Conservation (phyloP, 1,140 invertebrate genomes). For the Lerema accius region DNA sequence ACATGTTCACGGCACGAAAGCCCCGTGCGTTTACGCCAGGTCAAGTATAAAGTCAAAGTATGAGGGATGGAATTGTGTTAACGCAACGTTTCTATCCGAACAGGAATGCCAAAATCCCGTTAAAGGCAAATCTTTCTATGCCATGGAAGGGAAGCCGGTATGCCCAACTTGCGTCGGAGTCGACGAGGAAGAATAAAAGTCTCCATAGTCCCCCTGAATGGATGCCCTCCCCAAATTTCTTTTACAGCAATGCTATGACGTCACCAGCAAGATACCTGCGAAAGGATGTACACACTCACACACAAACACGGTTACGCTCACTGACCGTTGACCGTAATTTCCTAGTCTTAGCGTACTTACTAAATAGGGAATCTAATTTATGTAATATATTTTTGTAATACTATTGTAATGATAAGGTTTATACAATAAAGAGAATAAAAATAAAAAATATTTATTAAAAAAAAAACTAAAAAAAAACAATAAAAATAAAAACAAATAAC, state of each 20-base stretch:
- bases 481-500: constrained; percentile 55
- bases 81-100: constrained; percentile 46
- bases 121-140: constrained; percentile 97
- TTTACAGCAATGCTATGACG: constrained; percentile 77
- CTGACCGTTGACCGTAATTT: constrained; percentile 42
- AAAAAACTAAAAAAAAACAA: constrained; percentile 68
- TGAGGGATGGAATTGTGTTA: constrained; percentile 19
- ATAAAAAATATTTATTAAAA: constrained; percentile 75
- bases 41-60: constrained; percentile 58
- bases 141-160: constrained; percentile 95
- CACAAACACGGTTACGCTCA: constrained; percentile 59
- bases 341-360: constrained; percentile 64
- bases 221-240: constrained; percentile 59
- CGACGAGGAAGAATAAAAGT: constrained; percentile 91
- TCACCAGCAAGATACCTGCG: constrained; percentile 35
- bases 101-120: constrained; percentile 97
- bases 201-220: constrained; percentile 50
- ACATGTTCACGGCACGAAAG: not conserved
- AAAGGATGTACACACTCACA: constrained; percentile 55
- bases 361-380: constrained; percentile 65
- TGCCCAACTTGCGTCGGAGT: constrained; percentile 95
- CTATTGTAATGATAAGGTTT: constrained; percentile 78
- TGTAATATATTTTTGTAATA: constrained; percentile 82
- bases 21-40: constrained; percentile 56
- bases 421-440: constrained; percentile 79